These are phyloP conservation scores for Criorhina ranunculi DNA, from an alignment of 2,888 invertebrate species.

Conservation along the genomic window DNA sequence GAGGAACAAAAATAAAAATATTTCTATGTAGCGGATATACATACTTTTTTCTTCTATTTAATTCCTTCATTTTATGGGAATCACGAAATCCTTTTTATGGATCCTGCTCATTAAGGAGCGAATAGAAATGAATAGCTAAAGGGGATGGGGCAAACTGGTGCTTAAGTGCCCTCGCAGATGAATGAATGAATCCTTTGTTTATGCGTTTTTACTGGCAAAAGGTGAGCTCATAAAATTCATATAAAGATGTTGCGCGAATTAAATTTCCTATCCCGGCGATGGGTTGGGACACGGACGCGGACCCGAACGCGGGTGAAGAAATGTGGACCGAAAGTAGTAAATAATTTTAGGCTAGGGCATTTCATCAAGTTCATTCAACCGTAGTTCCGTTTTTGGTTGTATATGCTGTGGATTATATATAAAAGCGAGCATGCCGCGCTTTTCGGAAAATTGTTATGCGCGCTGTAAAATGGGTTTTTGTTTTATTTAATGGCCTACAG, in stretches of 20 bases:
- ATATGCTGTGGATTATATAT: neutral
- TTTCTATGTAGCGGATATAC: neutral
- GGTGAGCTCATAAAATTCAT: slow-evolving; percentile 63
- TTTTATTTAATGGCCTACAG: slow-evolving; percentile 43
- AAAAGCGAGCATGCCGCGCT: neutral
- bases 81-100: slow-evolving; percentile 70
- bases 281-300: neutral
- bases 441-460: slow-evolving; percentile 16
- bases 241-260: slow-evolving; percentile 59
- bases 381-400: slow-evolving; percentile 27
- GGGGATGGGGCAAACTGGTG: neutral
- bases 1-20: neutral
- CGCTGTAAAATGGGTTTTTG: slow-evolving; percentile 37
- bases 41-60: slow-evolving; percentile 14
- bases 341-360: slow-evolving; percentile 41
- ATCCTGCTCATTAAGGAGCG: slow-evolving; percentile 59
- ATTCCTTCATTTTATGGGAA: slow-evolving; percentile 59
- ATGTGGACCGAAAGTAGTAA: slow-evolving; percentile 27
- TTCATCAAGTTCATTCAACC: slow-evolving; percentile 61
- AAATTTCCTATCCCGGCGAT: slow-evolving; percentile 21
- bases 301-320: neutral
- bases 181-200: slow-evolving; percentile 52
- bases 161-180: neutral
- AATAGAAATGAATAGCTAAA: slow-evolving; percentile 47
- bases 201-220: slow-evolving; percentile 56